Evolutionary conservation across 2,113 vertebrate species (phyloP), one percentile per base, ranked within the genome.

Genomic region (Alaudala cheleensis): DNA sequence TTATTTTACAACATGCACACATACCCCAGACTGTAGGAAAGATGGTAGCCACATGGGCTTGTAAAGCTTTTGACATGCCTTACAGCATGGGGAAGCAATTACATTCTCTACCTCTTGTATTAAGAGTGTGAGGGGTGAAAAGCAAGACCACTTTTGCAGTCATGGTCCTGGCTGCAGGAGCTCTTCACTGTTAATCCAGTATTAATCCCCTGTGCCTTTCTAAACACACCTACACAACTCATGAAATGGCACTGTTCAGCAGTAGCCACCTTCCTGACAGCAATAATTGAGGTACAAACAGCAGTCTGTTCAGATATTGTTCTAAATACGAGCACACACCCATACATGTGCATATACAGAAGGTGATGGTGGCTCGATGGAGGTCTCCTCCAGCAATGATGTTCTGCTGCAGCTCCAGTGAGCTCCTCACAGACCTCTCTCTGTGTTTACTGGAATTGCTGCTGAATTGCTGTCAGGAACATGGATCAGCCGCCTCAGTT

Each of bases 291-390:
- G 33, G 37, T 34, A 65, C 51, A 82, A 82, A 49, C 47, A 79
- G 16, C 7, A 37, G 4, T 10, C 18, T 79, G n/a, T 45, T 74
- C 42, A 57, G 39, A 5, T 64, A 66, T 39, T 79, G 92, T 72
- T 71, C 50, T 40, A 86, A 72, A 88, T 72, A 21, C 2, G 62
- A 19, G 8, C 33, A 33, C 37, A 25, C 40, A 31, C 34, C 34
- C 11, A 4, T 65, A 20, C 11, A 10, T 33, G 17, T n/a, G 14
- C 21, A 15, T 44, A n/a, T 60, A 15, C 0, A 0, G 14, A 31
- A 66, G 33, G 29, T 45, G 29, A 23, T 47, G 56, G 24, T 71
- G 51, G 47, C 34, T 80, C 0, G 0, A 2, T 42, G 29, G 28
- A 62, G 15, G 19, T 62, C 4, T 54, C n/a, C 71, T 79, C 70